phyloP scores from a whole-genome alignment of 2,888 invertebrate genomes.

The Oxycera nigricornis region DNA sequence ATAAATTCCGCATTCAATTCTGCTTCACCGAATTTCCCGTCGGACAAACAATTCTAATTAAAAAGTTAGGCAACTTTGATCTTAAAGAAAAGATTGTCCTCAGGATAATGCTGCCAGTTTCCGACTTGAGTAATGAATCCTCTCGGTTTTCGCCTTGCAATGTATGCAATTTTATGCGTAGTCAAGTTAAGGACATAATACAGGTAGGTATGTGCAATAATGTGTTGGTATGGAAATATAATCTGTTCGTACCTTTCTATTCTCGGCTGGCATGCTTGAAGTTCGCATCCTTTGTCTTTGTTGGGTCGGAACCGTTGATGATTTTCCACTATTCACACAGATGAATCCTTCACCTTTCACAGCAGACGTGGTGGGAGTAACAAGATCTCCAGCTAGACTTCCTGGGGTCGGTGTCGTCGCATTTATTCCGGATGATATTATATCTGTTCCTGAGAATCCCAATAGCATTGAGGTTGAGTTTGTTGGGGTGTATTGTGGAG shows the following conservation, averaged over 20 bases:
- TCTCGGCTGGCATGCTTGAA: constrained; percentile 61
- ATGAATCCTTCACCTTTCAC: constrained; percentile 38
- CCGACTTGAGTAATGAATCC: too few relatives aligned
- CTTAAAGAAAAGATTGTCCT: too few relatives aligned
- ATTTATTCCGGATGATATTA: constrained; percentile 43
- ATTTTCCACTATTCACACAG: constrained; percentile 30
- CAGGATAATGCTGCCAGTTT: too few relatives aligned
- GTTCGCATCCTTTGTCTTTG: constrained; percentile 59
- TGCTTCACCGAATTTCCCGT: too few relatives aligned
- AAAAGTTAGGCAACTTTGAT: too few relatives aligned
- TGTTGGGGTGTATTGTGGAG: constrained; percentile 56
- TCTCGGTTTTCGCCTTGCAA: too few relatives aligned
- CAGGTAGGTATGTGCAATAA: background rate
- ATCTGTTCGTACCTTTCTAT: constrained; percentile 58
- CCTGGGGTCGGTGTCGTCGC: constrained; percentile 43
- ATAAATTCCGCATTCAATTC: too few relatives aligned
- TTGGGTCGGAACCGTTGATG: constrained; percentile 39
- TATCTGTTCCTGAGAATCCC: constrained; percentile 10
- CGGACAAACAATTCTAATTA: too few relatives aligned
- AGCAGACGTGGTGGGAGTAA: constrained; percentile 33
- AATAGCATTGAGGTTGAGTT: constrained; percentile 44
- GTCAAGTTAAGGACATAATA: too few relatives aligned
- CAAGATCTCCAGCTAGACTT: constrained; percentile 49
- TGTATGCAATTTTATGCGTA: too few relatives aligned
- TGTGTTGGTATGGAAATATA: too few relatives aligned